Evolutionary conservation across 2,888 invertebrate species (phyloP).

Genomic region (Cerastis leucographa): DNA sequence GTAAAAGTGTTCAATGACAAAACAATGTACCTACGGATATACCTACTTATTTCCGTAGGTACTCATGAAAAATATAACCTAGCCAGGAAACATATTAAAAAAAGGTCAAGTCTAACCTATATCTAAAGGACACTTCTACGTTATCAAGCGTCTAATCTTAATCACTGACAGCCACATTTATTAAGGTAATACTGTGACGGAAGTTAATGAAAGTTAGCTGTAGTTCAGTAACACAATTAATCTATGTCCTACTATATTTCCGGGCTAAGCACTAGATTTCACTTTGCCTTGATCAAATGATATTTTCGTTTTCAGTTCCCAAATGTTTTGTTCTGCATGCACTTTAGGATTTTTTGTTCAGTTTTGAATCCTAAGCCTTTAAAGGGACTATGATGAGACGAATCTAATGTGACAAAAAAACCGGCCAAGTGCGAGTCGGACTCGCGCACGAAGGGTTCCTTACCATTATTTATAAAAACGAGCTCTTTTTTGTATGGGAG

Average conservation of each 20-base stretch:
- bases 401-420: too few species aligned
- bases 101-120: not conserved
- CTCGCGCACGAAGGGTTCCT: too few species aligned
- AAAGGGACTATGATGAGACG: too few species aligned
- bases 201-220: slow-evolving; percentile 38
- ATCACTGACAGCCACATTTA: slow-evolving; percentile 11
- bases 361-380: not conserved
- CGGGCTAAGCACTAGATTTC: slow-evolving; percentile 10
- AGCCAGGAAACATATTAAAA: slow-evolving; percentile 25
- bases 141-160: slow-evolving; percentile 50
- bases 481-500: too few species aligned
- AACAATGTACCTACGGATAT: not conserved
- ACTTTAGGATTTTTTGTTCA: not conserved
- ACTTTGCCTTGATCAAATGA: slow-evolving; percentile 18
- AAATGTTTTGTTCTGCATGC: not conserved
- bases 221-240: not conserved
- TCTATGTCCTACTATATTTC: slow-evolving; percentile 11
- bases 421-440: too few species aligned
- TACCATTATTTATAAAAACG: too few species aligned
- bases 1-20: not conserved
- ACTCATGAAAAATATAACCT: not conserved
- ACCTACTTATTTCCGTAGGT: too few species aligned
- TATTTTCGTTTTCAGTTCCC: not conserved
- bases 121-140: slow-evolving; percentile 11
- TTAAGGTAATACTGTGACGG: slow-evolving; percentile 22